phyloP scores from a whole-genome alignment of 2,797 vertebrate genomes.

The Hoplostethus atlanticus region DNA sequence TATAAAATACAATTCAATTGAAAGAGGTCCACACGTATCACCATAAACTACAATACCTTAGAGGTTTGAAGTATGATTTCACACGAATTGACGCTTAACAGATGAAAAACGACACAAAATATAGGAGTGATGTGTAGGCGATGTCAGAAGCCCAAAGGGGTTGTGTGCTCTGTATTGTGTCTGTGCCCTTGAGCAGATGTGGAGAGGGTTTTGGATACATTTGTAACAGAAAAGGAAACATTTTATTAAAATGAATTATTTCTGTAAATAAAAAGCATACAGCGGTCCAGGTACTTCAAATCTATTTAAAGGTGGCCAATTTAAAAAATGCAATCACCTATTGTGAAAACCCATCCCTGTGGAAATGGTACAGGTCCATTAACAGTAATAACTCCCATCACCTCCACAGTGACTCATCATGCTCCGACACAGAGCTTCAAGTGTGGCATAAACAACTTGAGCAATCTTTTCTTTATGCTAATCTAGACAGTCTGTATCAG shows the following conservation, averaged over 20 bases:
- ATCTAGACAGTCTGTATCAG: too few relatives aligned
- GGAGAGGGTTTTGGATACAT: slow-evolving; percentile 11
- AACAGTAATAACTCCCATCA: slow-evolving; percentile 11
- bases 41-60: not conserved
- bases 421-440: too few relatives aligned
- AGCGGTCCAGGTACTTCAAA: not conserved
- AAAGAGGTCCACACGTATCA: not conserved
- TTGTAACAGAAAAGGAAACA: slow-evolving; percentile 42
- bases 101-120: slow-evolving; percentile 68
- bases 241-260: slow-evolving; percentile 12
- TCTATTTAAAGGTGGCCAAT: slow-evolving; percentile 15
- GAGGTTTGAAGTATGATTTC: slow-evolving; percentile 2
- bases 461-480: too few relatives aligned
- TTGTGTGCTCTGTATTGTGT: slow-evolving; percentile 35
- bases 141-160: slow-evolving; percentile 59
- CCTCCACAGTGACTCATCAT: slow-evolving; percentile 11
- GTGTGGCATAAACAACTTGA: too few relatives aligned
- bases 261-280: slow-evolving; percentile 2
- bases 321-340: not conserved
- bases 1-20: too few relatives aligned
- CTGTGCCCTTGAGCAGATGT: not conserved
- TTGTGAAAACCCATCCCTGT: slow-evolving; percentile 13
- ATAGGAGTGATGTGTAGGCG: slow-evolving; percentile 65
- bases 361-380: not conserved
- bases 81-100: slow-evolving; percentile 60